phyloP scores from a whole-genome alignment of 2,113 vertebrate species.

The Ranitomeya variabilis region DNA sequence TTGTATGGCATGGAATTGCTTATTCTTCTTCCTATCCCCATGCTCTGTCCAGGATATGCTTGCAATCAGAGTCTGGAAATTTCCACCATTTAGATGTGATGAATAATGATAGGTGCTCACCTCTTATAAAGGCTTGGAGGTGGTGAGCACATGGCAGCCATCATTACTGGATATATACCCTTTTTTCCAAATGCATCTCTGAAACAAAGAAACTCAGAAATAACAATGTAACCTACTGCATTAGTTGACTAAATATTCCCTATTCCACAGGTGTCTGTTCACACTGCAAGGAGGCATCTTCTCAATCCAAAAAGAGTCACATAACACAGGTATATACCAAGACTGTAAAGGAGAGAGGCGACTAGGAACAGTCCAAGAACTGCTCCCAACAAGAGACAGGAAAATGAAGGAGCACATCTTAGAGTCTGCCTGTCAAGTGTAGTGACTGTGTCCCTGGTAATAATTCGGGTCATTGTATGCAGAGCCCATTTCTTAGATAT shows the following conservation, averaged over 20 bases:
- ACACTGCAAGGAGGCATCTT: too few relatives aligned
- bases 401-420: neutral
- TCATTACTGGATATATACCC: neutral
- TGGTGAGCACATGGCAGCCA: neutral
- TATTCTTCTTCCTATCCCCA: too few relatives aligned
- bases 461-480: neutral
- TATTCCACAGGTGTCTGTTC: too few relatives aligned
- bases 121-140: neutral
- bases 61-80: too few relatives aligned
- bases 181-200: neutral
- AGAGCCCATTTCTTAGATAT: neutral
- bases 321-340: neutral
- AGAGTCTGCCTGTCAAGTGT: neutral
- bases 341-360: neutral
- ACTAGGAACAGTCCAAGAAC: neutral
- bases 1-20: too few relatives aligned
- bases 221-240: neutral
- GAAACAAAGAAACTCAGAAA: too few relatives aligned
- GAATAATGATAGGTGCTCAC: too few relatives aligned
- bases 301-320: neutral
- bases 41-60: too few relatives aligned
- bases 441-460: too few relatives aligned
- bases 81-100: too few relatives aligned
- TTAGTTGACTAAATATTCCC: neutral
- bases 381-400: neutral